Base-by-base conservation (phyloP, 1,140 invertebrate species). In the Drosophila neocordata region DNA sequence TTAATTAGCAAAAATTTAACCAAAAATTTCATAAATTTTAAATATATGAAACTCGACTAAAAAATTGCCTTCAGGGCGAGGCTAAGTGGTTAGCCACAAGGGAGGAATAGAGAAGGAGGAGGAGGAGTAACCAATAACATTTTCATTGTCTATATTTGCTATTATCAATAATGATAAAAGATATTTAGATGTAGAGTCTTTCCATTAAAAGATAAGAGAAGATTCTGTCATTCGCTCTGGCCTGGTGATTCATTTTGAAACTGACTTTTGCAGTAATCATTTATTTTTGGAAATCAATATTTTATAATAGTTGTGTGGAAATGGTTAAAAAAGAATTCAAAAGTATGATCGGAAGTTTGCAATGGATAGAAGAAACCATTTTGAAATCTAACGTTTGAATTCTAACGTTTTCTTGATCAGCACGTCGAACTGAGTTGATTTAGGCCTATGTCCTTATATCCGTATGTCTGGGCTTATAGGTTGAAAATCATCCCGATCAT, bases 1-100 rank as follows among this genome's bases (percentile, higher is more conserved):
- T 87, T 87, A 87, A 87, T 87, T 87, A 87, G 82, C 79, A 74
- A 65, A 72, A 58, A 44, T 74, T 48, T 66, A 41, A 75, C 58
- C 35, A 11, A 5, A 58, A 58, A 48, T 58, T 69, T 63, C 56
- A 35, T 55, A 53, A 41, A 58, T 64, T 81, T 48, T 8, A 48
- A 64, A 85, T 67, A 87, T 65, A 88, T 75, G 66, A 79, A 74
- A 67, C 62, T 69, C 22, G 81, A 78, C 66, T 74, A 74, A 72
- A 78, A 78, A 70, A 48, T 48, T 20, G 15, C 1, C 41, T 20
- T 48, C 41, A 13, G 41, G 41, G 41, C 41, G 41, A 82, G 63
- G 55, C 52, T 59, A 68, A 65, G 37, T 8, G 13, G 41, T 5
- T 48, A 11, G 9, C 7, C 3, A 9, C 41, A 48, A 11, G n/a